Base-by-base conservation (phyloP, 2,888 invertebrate species). In the Melitaea athalia region DNA sequence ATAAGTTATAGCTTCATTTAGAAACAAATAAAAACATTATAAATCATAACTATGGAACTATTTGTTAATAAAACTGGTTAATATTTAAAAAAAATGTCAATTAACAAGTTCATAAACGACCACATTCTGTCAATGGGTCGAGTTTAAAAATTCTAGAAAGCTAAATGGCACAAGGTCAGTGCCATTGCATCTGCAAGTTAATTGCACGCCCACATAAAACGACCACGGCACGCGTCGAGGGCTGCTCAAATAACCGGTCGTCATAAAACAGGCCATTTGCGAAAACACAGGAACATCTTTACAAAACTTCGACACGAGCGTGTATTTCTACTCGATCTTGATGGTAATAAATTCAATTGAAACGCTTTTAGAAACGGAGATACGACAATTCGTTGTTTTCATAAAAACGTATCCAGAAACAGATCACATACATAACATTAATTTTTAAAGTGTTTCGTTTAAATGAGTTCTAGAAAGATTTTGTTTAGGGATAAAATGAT, bases 111-210 rank as follows among this genome's bases (percentile, higher is more conserved):
- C 2, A 55, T 6, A 12, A 14, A 12, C 2, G 3, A n/a, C 33
- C 14, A 55, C 14, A 55, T 2, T 33, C 14, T 24, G 12, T n/a
- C 14, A 55, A 55, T 33, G 49, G 49, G 24, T 42, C 15, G 38
- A 42, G 0, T 57, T 42, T 11, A 60, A 69, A 59, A 64, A 68
- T 64, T 70, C 38, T 63, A 59, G 31, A 65, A 75, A 72, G 67
- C 69, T 64, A 75, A 72, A 70, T 75, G 67, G 72, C 70, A 75
- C 80, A 81, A 81, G 81, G 82, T 78, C 80, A 77, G 73, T 76
- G 78, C 72, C 79, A 72, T 70, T 75, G 78, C 78, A 80, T 77
- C 77, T 78, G 78, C 77, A 78, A 77, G 75, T 77, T 77, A 78
- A 81, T 78, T 77, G 77, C 76, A 76, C 74, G 57, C 73, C 73